These are phyloP conservation scores for Benthosema pterotum DNA, from an alignment of 2,797 vertebrate species.

Conservation along the genomic window DNA sequence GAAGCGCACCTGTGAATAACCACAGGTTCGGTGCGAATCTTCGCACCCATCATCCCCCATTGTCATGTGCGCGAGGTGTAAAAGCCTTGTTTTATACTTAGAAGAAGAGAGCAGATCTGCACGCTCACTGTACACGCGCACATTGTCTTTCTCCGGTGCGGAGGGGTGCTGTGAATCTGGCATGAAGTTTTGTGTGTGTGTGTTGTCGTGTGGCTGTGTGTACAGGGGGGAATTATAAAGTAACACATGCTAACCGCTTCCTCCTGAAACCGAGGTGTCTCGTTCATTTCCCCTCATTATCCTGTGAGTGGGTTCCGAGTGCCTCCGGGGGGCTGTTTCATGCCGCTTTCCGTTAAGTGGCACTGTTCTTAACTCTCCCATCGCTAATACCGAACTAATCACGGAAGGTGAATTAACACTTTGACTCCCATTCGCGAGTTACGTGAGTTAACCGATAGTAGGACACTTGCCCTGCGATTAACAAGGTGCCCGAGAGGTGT, in stretches of 20 bases:
- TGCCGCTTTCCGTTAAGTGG: not conserved
- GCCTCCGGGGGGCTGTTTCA: not conserved
- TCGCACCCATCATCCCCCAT: slow-evolving; percentile 32
- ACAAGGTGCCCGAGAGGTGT: too few relatives aligned
- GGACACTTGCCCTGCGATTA: too few relatives aligned
- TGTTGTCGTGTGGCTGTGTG: not conserved
- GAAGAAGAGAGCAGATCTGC: slow-evolving; percentile 13
- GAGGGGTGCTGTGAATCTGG: too few relatives aligned
- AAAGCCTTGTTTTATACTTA: slow-evolving; percentile 35
- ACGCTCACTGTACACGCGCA: too few relatives aligned
- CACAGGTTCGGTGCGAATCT: slow-evolving; percentile 43
- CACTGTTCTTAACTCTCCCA: not conserved
- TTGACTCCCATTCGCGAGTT: too few relatives aligned
- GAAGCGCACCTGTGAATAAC: slow-evolving; percentile 18
- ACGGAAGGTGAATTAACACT: not conserved
- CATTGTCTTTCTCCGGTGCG: too few relatives aligned
- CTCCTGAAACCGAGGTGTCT: slow-evolving; percentile 33
- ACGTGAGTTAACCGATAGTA: too few relatives aligned
- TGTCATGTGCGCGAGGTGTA: slow-evolving; percentile 25
- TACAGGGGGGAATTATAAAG: slow-evolving; percentile 46
- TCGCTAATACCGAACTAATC: not conserved
- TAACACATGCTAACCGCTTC: slow-evolving; percentile 31
- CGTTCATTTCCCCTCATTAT: slow-evolving; percentile 36
- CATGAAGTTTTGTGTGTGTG: not conserved
- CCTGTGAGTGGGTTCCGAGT: slow-evolving; percentile 14